Evolutionary conservation across 1,140 invertebrate species (phyloP).

Genomic region (Brachionus manjavacas): DNA sequence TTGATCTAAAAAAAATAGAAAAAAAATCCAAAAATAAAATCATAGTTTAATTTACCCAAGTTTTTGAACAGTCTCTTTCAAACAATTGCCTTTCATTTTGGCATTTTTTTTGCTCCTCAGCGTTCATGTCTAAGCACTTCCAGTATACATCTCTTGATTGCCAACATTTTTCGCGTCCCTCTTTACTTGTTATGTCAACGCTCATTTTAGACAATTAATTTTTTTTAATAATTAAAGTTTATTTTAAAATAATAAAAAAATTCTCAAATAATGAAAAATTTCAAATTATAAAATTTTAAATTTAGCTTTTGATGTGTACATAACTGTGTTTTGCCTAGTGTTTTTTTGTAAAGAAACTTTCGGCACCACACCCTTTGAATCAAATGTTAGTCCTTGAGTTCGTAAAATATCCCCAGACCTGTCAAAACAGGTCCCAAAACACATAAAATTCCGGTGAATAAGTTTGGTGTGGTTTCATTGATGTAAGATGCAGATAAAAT

Average conservation of each 20-base stretch:
- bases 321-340: neutral
- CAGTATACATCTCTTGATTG: constrained; percentile 75
- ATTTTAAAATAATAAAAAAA: neutral
- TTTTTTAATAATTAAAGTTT: neutral
- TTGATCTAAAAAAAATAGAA: constrained; percentile 71
- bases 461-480: neutral
- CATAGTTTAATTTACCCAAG: constrained; percentile 73
- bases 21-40: too few species aligned
- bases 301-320: constrained; percentile 1
- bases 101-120: constrained; percentile 65
- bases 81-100: constrained; percentile 69
- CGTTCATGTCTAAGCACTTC: constrained; percentile 73
- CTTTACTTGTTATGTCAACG: constrained; percentile 66
- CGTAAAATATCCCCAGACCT: neutral
- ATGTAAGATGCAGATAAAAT: neutral
- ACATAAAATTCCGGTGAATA: neutral
- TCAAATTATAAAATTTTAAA: constrained; percentile 14
- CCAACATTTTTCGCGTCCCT: constrained; percentile 76
- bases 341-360: neutral
- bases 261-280: constrained; percentile 12
- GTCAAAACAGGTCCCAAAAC: constrained; percentile 2
- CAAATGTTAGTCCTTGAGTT: neutral
- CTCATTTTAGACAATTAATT: neutral
- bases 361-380: neutral
- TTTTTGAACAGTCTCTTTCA: constrained; percentile 73